Base-by-base conservation (phyloP, 2,113 vertebrate species). In the Odocoileus virginianus region DNA sequence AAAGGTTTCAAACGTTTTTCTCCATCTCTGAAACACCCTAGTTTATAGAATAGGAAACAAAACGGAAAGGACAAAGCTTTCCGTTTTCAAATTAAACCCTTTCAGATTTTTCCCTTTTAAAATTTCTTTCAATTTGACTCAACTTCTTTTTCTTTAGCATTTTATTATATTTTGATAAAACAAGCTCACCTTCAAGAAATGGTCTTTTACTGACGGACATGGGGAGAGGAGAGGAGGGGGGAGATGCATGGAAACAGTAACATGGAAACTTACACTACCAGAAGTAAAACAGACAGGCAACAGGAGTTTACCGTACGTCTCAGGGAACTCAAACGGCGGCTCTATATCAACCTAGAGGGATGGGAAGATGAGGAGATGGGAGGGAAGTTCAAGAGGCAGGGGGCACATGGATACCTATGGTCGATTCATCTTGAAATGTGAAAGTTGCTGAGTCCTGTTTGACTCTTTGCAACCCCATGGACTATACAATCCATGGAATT, bases 161-260 rank as follows among this genome's bases (percentile, higher is more conserved):
- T 97, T 95, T 92, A 95, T 57, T 92, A 28, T 84, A 97, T 95
- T 96, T 96, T 93, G 45, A 89, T 92, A 89, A 82, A 74, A 36
- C 21, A 82, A 94, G 45, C 92, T 95, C 33, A 78, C 15, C 43
- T 61, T 89, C 86, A 90, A 89, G 89, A 79, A 87, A 96, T 84
- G 30, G 25, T 79, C 43, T 96, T 96, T 81, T 91, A 74, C n/a
- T 71, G 40, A 71, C 6, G n/a, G 67, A 71, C 19, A 71, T 23
- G 19, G n/a, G 19, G 19, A 71, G 67, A 71, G 10, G n/a, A 21
- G n/a, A 71, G 17, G 67, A 40, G n/a, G 19, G 67, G 2, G 0
- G 67, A 40, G 67, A 23, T 71, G n/a, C 64, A 71, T 71, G 67
- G n/a, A 71, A n/a, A 23, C 17, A 71, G 67, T 36, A 71, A 71